These are phyloP conservation scores for Montipora capricornis DNA, from an alignment of 64 coral and sea anemone species.

Conservation along the genomic window DNA sequence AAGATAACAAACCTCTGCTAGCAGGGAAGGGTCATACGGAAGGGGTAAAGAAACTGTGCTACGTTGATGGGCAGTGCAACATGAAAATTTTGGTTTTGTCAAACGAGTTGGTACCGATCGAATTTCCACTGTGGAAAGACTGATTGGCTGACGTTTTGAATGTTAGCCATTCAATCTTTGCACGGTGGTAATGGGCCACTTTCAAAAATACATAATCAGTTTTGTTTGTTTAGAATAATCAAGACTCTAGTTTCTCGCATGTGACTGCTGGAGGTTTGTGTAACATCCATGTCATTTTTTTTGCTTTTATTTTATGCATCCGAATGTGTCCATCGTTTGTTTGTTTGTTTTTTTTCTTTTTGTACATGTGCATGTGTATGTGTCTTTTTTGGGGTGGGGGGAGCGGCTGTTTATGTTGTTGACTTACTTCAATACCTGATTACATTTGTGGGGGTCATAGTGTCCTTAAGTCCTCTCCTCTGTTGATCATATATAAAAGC, in stretches of 20 bases:
- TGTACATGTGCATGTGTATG: not conserved
- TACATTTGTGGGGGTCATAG: no score
- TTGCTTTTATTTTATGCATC: not conserved
- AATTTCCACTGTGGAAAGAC: no score
- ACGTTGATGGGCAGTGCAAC: no score
- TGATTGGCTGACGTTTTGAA: no score
- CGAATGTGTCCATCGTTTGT: not conserved
- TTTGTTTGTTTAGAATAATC: conserved; percentile 56
- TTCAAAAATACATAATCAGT: not conserved
- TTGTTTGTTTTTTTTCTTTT: not conserved
- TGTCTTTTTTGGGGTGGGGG: not conserved
- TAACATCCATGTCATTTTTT: not conserved
- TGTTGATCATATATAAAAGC: no score
- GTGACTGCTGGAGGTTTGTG: conserved; percentile 40
- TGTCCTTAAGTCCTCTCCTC: not conserved
- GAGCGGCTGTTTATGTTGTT: not conserved
- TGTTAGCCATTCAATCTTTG: no score
- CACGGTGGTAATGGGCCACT: no score
- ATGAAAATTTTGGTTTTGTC: no score
- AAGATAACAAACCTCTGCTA: no score
- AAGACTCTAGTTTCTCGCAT: conserved; percentile 3
- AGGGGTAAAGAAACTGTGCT: no score
- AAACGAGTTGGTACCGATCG: no score
- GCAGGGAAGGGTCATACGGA: no score
- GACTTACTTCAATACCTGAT: not conserved